phyloP scores from a whole-genome alignment of 2,797 vertebrate species.

The Picus viridis region DNA sequence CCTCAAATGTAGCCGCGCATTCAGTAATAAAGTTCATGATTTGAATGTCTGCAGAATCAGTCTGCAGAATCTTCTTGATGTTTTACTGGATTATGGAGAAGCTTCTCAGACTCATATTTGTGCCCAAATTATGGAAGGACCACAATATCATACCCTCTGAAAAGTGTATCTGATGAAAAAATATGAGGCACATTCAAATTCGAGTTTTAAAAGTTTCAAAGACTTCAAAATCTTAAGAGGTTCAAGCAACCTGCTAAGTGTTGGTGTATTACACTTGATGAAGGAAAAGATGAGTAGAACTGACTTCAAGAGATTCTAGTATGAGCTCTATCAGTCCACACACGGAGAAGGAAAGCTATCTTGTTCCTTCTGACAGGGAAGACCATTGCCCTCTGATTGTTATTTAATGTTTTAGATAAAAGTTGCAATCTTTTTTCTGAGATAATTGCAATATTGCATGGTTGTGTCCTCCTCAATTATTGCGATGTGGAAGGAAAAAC shows the following conservation, averaged over 20 bases:
- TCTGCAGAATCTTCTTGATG: neutral
- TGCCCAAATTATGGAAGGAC: neutral
- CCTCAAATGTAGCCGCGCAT: neutral
- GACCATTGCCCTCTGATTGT: neutral
- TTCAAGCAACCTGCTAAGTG: neutral
- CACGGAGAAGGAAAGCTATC: neutral
- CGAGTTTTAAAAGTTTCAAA: neutral
- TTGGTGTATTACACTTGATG: neutral
- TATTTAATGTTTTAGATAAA: neutral
- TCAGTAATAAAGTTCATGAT: neutral
- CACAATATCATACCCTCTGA: neutral
- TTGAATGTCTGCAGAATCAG: neutral
- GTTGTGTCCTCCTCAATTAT: neutral
- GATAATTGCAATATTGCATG: neutral
- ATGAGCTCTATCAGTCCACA: neutral
- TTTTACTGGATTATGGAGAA: neutral
- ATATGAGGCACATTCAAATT: neutral
- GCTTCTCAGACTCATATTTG: neutral
- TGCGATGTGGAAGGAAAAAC: neutral
- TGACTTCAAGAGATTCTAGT: neutral
- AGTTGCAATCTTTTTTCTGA: neutral
- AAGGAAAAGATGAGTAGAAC: neutral
- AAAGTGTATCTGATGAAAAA: neutral
- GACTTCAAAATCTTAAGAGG: neutral
- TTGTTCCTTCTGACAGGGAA: neutral